phyloP scores from a whole-genome alignment of 2,888 invertebrate genomes.

The Caenorhabditis doughertyi region DNA sequence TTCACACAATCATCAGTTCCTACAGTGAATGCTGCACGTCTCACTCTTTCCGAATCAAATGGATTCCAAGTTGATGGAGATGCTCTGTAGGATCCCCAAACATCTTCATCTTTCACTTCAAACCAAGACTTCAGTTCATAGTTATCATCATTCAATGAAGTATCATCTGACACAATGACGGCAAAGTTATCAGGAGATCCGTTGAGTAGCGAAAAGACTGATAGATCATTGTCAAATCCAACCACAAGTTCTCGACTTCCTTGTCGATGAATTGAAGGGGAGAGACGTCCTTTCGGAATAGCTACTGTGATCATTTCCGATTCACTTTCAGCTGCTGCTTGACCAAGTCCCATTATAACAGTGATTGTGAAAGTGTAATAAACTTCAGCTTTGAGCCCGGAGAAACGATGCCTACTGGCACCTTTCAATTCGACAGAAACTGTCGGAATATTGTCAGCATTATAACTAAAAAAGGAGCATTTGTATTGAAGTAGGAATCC shows the following conservation, averaged over 20 bases:
- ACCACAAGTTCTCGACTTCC: constrained; percentile 79
- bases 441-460: constrained; percentile 67
- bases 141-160: constrained; percentile 77
- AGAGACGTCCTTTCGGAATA: constrained; percentile 69
- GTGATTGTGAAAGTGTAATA: constrained; percentile 82
- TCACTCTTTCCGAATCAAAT: constrained; percentile 68
- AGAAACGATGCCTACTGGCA: constrained; percentile 75
- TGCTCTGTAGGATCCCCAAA: constrained; percentile 73
- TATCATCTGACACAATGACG: constrained; percentile 80
- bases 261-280: constrained; percentile 75
- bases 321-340: constrained; percentile 79
- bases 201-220: constrained; percentile 77
- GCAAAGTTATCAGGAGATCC: constrained; percentile 80
- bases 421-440: constrained; percentile 77
- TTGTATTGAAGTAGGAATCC: background rate
- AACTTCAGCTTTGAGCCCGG: constrained; percentile 76
- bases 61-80: constrained; percentile 79
- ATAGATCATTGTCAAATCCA: constrained; percentile 79
- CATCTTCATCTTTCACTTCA: constrained; percentile 79
- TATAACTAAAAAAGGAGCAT: constrained; percentile 60
- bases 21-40: constrained; percentile 76
- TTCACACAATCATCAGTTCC: constrained; percentile 80
- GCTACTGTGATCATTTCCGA: constrained; percentile 81
- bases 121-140: constrained; percentile 81
- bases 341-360: constrained; percentile 79